These are phyloP conservation scores for Sorex maritimensis DNA, from an alignment of 2,797 vertebrate genomes.

Conservation along the genomic window DNA sequence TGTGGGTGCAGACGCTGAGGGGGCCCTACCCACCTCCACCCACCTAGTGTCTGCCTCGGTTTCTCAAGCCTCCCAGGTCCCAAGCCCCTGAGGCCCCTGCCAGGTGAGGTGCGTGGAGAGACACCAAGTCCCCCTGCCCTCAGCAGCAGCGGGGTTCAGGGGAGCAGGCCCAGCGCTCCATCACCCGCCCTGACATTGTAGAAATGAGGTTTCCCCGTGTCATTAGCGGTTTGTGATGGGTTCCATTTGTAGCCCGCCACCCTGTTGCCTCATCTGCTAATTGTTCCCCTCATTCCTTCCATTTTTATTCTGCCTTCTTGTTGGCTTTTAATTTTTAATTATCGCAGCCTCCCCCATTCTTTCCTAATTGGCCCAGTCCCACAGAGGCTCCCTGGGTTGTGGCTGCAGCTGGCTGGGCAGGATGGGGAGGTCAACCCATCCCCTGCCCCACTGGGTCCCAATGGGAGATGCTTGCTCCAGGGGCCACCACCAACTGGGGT, in stretches of 20 bases:
- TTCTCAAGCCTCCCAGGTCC: not conserved
- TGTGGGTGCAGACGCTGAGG: too few species aligned
- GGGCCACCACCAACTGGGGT: not conserved
- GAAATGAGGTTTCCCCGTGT: conserved; percentile 90
- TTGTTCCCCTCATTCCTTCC: conserved; percentile 90
- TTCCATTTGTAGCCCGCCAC: conserved; percentile 90
- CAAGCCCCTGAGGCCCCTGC: not conserved
- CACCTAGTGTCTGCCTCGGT: not conserved
- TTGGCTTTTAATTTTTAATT: conserved; percentile 92
- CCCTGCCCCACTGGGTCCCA: not conserved
- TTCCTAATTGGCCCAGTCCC: conserved; percentile 69
- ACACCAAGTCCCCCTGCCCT: conserved; percentile 79
- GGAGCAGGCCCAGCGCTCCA: conserved; percentile 88
- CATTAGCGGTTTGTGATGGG: conserved; percentile 91
- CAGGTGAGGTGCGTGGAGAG: conserved; percentile 56
- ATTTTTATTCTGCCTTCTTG: conserved; percentile 90
- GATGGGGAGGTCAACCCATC: not conserved
- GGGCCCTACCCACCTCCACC: too few species aligned
- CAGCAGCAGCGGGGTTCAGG: conserved; percentile 84
- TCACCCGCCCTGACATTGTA: conserved; percentile 90
- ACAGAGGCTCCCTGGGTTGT: not conserved
- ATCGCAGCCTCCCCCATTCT: conserved; percentile 83
- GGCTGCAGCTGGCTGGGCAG: not conserved
- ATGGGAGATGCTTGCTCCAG: not conserved
- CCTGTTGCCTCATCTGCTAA: conserved; percentile 88